phyloP scores from a whole-genome alignment of 2,797 vertebrate species.

The Podarcis lilfordi region DNA sequence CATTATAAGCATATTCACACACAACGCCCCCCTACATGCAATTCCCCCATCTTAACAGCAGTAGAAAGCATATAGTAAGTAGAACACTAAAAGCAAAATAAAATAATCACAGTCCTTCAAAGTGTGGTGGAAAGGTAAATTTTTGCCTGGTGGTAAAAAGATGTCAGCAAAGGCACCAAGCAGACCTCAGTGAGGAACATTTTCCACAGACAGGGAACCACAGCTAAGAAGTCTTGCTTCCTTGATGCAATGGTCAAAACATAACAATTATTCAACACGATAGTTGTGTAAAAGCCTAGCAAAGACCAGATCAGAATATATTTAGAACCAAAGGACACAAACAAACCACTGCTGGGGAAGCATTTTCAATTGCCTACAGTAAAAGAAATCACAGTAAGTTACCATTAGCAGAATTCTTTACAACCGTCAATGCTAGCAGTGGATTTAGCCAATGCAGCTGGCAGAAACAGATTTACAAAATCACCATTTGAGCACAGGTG shows the following conservation, averaged over 20 bases:
- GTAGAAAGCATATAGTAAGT: no score
- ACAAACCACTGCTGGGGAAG: not conserved
- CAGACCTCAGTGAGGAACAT: no score
- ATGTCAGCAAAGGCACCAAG: no score
- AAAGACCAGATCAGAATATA: not conserved
- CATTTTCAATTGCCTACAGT: not conserved
- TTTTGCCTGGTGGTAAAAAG: no score
- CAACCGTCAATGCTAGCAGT: not conserved
- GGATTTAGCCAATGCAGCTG: not conserved
- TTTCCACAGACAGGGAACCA: no score
- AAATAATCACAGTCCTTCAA: no score
- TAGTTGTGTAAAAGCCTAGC: not conserved
- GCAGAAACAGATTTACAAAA: not conserved
- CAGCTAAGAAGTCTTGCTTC: no score
- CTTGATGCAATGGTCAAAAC: not conserved
- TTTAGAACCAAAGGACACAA: not conserved
- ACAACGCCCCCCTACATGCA: no score
- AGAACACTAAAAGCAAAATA: no score
- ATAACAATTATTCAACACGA: not conserved
- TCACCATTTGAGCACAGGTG: not conserved
- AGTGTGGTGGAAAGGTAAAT: no score
- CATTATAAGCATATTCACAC: no score
- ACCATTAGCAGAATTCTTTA: not conserved
- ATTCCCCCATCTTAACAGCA: no score
- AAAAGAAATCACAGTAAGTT: not conserved